These are phyloP conservation scores for Magallana nippona DNA, from an alignment of 2,888 invertebrate species.

Conservation along the genomic window DNA sequence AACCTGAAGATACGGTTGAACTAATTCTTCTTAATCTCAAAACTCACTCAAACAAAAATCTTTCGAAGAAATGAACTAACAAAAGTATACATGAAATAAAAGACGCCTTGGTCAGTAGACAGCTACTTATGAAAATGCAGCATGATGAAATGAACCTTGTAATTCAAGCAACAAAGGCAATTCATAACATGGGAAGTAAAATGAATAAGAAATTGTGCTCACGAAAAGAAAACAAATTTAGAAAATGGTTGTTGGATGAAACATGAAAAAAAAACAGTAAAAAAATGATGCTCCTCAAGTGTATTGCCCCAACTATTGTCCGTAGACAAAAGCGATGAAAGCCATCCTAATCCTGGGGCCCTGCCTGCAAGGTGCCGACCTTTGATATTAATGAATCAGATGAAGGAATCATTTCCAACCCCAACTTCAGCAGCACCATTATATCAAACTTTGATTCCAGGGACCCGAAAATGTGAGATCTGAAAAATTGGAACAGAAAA, in stretches of 20 bases:
- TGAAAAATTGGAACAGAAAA: not conserved
- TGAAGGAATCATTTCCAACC: constrained; percentile 66
- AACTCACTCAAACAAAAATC: not conserved
- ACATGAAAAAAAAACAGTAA: constrained; percentile 25
- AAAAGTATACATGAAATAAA: not conserved
- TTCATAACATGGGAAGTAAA: not conserved
- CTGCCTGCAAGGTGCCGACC: constrained; percentile 74
- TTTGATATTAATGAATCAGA: constrained; percentile 61
- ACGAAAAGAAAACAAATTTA: constrained; percentile 26
- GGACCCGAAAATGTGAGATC: constrained; percentile 58
- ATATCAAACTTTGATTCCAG: constrained; percentile 50
- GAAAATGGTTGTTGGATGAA: constrained; percentile 22
- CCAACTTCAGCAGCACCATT: constrained; percentile 62
- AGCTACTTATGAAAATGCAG: constrained; percentile 1
- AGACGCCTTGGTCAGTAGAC: not conserved
- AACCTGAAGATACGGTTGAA: not conserved
- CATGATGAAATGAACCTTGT: constrained; percentile 1
- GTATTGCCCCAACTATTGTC: not conserved
- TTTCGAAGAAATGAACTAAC: not conserved
- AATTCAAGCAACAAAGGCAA: not conserved
- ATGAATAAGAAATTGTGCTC: constrained; percentile 34
- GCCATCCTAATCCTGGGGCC: constrained; percentile 88
- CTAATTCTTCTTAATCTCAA: not conserved
- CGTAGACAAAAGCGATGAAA: no score
- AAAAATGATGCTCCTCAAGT: constrained; percentile 35